Evolutionary conservation across 2,888 invertebrate species (phyloP), one percentile per base, ranked within the genome.

Genomic region (Criorhina ranunculi): DNA sequence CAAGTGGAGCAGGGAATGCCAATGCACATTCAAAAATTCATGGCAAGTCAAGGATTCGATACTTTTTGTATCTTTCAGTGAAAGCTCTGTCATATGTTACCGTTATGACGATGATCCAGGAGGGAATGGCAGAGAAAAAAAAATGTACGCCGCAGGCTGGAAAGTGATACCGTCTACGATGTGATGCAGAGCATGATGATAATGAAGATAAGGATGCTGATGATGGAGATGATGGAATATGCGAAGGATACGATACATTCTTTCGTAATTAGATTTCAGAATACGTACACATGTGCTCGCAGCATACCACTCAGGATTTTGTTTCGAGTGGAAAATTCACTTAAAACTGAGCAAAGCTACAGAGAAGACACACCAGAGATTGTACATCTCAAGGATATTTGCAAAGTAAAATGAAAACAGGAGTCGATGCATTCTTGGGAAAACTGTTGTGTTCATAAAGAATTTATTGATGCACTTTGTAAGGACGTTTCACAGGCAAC

Each of bases 11-110:
- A 6, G 17, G 15, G 12, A 29, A 40, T 24, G 42, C 29, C 40
- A 24, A 33, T 42, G 60, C 60, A 62, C 24, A 24, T 57, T 35
- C 57, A 24, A 62, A 11, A 12, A n/a, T 37, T 7, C 19, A 59
- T 59, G 37, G 37, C 29, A 37, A 31, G 31, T 31, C 31, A 53
- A 42, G 42, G 60, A 62, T 31, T 17, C 60, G 35, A 62, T 44
- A 44, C 33, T 44, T 31, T 62, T n/a, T 24, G 37, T 19, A 15
- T 24, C 57, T 37, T 46, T 19, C 33, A 2, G 4, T 3, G 2
- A 9, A 19, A 19, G 11, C 24, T 62, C n/a, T 44, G 44, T 62
- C 60, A 24, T 24, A 24, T 24, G 24, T 19, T 31, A 31, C 29
- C 31, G 31, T 5, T 44, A 6, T 17, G 9, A 1, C 8, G 1